phyloP scores from a whole-genome alignment of 1,140 invertebrate genomes.

The Onthophagus taurus region DNA sequence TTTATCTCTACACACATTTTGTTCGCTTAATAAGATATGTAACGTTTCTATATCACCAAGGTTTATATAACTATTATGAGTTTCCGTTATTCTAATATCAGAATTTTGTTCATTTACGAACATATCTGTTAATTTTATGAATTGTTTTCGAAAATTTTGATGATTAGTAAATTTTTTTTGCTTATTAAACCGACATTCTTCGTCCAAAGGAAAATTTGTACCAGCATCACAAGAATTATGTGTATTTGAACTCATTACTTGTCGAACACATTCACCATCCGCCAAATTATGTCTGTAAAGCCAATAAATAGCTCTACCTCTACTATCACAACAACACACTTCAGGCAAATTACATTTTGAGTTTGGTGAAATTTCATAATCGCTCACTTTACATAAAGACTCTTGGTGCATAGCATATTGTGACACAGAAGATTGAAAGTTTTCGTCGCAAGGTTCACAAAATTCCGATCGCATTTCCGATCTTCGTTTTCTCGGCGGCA shows the following conservation, averaged over 20 bases:
- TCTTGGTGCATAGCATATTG: slow-evolving; percentile 1
- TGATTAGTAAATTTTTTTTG: too few species aligned
- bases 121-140: not conserved
- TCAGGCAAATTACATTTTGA: slow-evolving; percentile 6
- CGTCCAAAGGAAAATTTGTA: too few species aligned
- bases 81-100: slow-evolving; percentile 8
- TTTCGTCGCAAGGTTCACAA: slow-evolving; percentile 9
- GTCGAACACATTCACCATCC: not conserved
- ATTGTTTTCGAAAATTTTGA: too few species aligned
- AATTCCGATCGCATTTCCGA: too few species aligned
- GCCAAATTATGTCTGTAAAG: slow-evolving; percentile 10
- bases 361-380: slow-evolving; percentile 5
- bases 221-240: too few species aligned
- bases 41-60: slow-evolving; percentile 2
- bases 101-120: not conserved
- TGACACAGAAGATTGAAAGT: not conserved
- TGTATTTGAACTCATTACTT: too few species aligned
- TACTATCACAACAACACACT: not conserved
- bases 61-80: slow-evolving; percentile 6
- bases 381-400: slow-evolving; percentile 15
- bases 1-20: slow-evolving; percentile 3
- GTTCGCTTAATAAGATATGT: not conserved
- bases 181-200: too few species aligned
- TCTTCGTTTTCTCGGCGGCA: too few species aligned
- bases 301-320: slow-evolving; percentile 3